These are phyloP conservation scores for Plebejus anna DNA, from an alignment of 2,888 invertebrate genomes.

Conservation along the genomic window DNA sequence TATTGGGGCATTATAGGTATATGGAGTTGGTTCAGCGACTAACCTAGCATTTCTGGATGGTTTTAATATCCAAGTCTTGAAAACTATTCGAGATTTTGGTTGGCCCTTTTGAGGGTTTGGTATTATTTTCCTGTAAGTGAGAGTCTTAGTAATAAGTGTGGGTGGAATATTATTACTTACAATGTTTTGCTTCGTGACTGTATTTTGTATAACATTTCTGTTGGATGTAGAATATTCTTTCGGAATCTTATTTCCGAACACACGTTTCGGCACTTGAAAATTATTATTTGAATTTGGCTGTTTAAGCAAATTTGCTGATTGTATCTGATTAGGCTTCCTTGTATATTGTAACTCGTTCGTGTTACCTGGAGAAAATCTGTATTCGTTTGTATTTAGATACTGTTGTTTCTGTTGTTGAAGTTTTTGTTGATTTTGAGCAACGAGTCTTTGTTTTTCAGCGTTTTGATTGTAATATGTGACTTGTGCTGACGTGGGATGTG, in stretches of 20 bases:
- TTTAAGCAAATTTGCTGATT: background rate
- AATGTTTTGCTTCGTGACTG: constrained; percentile 62
- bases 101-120: constrained; percentile 56
- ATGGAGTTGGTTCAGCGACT: constrained; percentile 53
- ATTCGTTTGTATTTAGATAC: constrained; percentile 17
- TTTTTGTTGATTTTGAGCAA: constrained; percentile 11
- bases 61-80: constrained; percentile 71
- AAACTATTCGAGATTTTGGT: constrained; percentile 65
- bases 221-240: background rate
- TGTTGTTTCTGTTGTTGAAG: constrained; percentile 12
- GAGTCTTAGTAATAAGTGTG: constrained; percentile 62
- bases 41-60: constrained; percentile 60
- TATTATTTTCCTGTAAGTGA: constrained; percentile 59
- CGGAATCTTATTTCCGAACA: constrained; percentile 8
- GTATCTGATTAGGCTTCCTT: background rate
- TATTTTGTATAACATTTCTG: constrained; percentile 38
- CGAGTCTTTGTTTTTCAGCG: constrained; percentile 12
- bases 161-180: constrained; percentile 63
- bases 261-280: background rate
- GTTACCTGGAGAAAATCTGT: background rate
- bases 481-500: constrained; percentile 24
- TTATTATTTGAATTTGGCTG: constrained; percentile 5
- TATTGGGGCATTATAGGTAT: constrained; percentile 52
- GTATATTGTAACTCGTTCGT: background rate
- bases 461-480: constrained; percentile 11